Evolutionary conservation across 2,797 vertebrate species (phyloP).

Genomic region (Calcarius lapponicus): DNA sequence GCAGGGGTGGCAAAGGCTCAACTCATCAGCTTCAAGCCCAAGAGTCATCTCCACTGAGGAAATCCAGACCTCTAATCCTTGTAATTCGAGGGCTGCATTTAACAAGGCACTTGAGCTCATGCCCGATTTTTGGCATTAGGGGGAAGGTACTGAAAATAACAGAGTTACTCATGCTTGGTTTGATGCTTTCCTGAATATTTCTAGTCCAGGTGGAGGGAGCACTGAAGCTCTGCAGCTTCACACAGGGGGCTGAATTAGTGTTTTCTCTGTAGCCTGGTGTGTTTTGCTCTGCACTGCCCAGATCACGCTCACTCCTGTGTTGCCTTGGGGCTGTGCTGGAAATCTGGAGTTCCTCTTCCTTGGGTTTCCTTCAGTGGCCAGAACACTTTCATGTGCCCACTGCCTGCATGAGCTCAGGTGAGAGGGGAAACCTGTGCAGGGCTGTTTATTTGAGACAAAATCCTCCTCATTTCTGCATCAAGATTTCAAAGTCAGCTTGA

Average conservation of each 20-base stretch:
- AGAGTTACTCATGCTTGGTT: background rate
- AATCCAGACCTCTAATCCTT: background rate
- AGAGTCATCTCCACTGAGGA: background rate
- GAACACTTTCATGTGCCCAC: background rate
- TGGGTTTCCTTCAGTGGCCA: background rate
- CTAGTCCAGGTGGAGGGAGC: background rate
- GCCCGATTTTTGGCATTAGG: background rate
- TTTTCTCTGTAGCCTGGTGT: slow-evolving; percentile 3
- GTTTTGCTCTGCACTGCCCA: background rate
- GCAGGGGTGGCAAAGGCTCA: background rate
- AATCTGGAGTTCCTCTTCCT: background rate
- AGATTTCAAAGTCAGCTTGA: background rate
- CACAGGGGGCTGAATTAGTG: background rate
- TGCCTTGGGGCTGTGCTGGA: background rate
- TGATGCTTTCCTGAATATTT: background rate
- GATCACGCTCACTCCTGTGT: background rate
- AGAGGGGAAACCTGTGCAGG: background rate
- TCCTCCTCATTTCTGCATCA: fast-evolving
- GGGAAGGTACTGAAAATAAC: background rate
- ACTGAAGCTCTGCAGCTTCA: background rate
- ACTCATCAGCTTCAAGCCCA: background rate
- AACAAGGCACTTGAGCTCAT: background rate
- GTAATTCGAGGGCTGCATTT: background rate
- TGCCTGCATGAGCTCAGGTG: fast-evolving
- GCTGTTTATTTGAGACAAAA: background rate